Conservation (phyloP, 2,888 invertebrate genomes). For the Chromoteleia sp. region DNA sequence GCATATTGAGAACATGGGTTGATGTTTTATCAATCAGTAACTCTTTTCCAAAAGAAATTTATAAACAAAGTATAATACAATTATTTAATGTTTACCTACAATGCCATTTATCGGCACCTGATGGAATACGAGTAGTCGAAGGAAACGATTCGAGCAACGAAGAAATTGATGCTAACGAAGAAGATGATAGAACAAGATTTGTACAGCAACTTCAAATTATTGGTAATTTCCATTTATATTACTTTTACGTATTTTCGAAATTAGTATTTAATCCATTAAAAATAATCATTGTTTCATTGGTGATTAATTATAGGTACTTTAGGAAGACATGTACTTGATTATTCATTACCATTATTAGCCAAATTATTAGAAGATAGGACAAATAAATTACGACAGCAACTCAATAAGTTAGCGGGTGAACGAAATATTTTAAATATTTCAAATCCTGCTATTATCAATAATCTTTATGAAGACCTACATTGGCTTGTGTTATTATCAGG, state of each 20-base stretch:
- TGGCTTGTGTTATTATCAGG: conserved; percentile 93
- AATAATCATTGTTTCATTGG: background rate
- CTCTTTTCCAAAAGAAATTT: conserved; percentile 83
- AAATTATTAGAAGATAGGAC: conserved; percentile 89
- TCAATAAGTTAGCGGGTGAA: conserved; percentile 79
- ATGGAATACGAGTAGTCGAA: conserved; percentile 88
- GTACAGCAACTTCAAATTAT: conserved; percentile 91
- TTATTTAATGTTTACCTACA: conserved; percentile 93
- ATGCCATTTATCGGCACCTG: conserved; percentile 92
- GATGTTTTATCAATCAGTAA: conserved; percentile 85
- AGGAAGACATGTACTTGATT: conserved; percentile 88
- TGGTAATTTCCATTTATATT: too few relatives aligned
- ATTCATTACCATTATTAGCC: conserved; percentile 88
- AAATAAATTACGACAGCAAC: conserved; percentile 85
- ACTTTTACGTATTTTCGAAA: too few relatives aligned
- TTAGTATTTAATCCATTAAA: too few relatives aligned
- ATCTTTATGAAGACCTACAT: conserved; percentile 94
- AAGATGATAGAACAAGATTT: conserved; percentile 88
- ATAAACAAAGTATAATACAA: conserved; percentile 84
- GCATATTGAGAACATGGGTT: conserved; percentile 89
- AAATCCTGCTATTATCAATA: conserved; percentile 85
- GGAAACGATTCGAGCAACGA: conserved; percentile 84
- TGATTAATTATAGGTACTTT: conserved; percentile 84
- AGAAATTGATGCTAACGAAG: conserved; percentile 88
- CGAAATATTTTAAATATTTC: conserved; percentile 71